Base-by-base conservation (phyloP, 2,888 invertebrate species). In the Volucella inanis region DNA sequence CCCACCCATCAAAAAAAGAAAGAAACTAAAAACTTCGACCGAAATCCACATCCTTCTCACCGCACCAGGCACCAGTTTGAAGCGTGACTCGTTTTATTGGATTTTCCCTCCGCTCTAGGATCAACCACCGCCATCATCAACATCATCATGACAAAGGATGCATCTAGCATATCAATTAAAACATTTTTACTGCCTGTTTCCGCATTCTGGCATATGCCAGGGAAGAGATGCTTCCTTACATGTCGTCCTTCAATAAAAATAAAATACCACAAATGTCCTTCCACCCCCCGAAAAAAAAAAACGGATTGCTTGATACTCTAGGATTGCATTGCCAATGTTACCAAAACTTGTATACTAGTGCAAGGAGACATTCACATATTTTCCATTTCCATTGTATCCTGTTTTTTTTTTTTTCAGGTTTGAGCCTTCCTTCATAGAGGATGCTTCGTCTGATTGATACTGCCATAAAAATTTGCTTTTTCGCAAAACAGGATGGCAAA, bases 401-500 rank as follows among this genome's bases (percentile, higher is more conserved):
- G 18, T 45, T 49, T 55, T 45, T 57, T 47, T 59, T n/a, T 12
- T 3, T 12, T 8, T 3, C 1, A n/a, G 31, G 1, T 31, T 31
- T 31, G 31, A 31, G 31, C 31, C 31, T 38, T 39, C 22, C 9
- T 43, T 38, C 67, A 18, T 14, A 31, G 54, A 67, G 77, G 67
- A 79, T 79, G 47, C 65, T 61, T 64, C 65, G 47, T 45, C 65
- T 84, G 84, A 84, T 84, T 78, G 83, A 79, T 84, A 71, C 61
- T 55, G 67, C 71, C 75, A 84, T 76, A 79, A 79, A 84, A 79
- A 76, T 79, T 79, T 67, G 79, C 67, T 79, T 79, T 75, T 79
- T 18, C 10, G 39, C 8, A 62, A 59, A 57, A 75, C 39, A 22
- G 67, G 55, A 43, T 22, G 9, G 14, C 11, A n/a, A 47, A 75